Conservation (phyloP, 2,888 invertebrate species). For the Listrodromus nycthemerus region DNA sequence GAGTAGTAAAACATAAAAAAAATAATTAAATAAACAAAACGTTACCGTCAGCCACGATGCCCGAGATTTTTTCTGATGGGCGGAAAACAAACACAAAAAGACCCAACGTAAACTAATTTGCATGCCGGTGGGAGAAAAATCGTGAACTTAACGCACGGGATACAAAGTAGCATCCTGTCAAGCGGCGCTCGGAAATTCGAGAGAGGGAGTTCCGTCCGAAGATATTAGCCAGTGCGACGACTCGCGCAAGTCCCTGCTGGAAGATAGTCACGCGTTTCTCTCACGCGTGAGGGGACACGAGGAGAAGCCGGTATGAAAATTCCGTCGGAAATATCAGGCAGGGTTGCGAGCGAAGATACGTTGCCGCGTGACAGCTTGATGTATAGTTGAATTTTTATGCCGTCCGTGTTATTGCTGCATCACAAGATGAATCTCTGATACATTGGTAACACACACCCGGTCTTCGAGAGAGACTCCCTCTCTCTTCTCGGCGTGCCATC, state of each 20-base stretch:
- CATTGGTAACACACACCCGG: conserved; percentile 52
- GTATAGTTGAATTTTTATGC: conserved; percentile 81
- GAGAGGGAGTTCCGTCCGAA: conserved; percentile 13
- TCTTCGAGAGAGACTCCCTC: not conserved
- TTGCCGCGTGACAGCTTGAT: conserved; percentile 80
- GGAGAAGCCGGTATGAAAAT: conserved; percentile 6
- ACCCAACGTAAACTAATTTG: not conserved
- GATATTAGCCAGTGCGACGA: conserved; percentile 21
- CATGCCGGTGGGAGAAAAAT: conserved; percentile 31
- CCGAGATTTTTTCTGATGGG: not conserved
- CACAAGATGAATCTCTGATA: conserved; percentile 80
- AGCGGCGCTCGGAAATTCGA: conserved; percentile 15
- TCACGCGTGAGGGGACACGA: conserved; percentile 9
- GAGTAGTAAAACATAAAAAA: not conserved
- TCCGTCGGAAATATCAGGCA: conserved; percentile 75
- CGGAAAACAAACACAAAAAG: not conserved
- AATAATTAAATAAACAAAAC: not conserved
- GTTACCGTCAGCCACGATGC: not conserved
- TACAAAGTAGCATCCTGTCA: conserved; percentile 40
- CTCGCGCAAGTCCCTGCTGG: conserved; percentile 2
- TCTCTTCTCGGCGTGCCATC: not conserved
- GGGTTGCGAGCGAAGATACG: conserved; percentile 78
- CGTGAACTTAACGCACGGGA: conserved; percentile 34
- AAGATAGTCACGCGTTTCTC: conserved; percentile 19
- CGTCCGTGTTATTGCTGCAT: conserved; percentile 79